Percentiles rank a stretch among this genome's conserved stretches.
These are phyloP conservation scores for Fistularia tabacaria DNA, from an alignment of 2,797 vertebrate species.

Conservation along the genomic window DNA sequence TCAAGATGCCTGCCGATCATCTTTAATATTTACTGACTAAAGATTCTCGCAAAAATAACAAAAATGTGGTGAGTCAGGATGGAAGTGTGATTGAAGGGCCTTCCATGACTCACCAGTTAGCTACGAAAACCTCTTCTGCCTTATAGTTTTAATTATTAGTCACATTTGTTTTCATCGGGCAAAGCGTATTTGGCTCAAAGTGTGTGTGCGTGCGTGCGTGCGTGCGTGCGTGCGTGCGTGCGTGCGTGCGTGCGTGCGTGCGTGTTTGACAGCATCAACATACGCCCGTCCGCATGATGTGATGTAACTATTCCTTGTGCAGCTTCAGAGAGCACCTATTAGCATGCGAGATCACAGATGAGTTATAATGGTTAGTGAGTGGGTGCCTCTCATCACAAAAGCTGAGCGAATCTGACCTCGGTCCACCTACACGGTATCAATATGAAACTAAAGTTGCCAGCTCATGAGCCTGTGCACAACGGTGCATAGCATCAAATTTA, in stretches of 20 bases:
- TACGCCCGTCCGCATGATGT: conserved; percentile 20
- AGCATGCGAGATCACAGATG: conserved; percentile 60
- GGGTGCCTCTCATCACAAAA: conserved; percentile 63
- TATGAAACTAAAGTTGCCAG: conserved; percentile 48
- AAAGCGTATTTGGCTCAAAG: no score
- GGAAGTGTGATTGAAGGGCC: no score
- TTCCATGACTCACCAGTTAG: no score
- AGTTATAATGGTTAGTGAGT: conserved; percentile 60
- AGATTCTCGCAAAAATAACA: no score
- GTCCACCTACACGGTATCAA: conserved; percentile 61
- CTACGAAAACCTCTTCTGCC: no score
- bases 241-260: no score
- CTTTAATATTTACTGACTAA: no score
- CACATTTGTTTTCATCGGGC: no score
- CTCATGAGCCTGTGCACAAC: conserved; percentile 37
- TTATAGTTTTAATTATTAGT: no score
- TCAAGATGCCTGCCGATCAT: no score
- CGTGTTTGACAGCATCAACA: neutral
- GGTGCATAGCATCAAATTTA: conserved; percentile 24
- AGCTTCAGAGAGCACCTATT: conserved; percentile 48
- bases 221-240: no score
- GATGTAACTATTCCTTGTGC: conserved; percentile 44
- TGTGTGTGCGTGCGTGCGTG: neutral
- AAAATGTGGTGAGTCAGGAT: no score
- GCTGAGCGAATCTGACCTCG: conserved; percentile 44